A percentile compares a stretch with the other conserved stretches of the same genome.
Evolutionary conservation across 2,888 invertebrate genomes (phyloP).

Genomic region (Argyresthia albistria): DNA sequence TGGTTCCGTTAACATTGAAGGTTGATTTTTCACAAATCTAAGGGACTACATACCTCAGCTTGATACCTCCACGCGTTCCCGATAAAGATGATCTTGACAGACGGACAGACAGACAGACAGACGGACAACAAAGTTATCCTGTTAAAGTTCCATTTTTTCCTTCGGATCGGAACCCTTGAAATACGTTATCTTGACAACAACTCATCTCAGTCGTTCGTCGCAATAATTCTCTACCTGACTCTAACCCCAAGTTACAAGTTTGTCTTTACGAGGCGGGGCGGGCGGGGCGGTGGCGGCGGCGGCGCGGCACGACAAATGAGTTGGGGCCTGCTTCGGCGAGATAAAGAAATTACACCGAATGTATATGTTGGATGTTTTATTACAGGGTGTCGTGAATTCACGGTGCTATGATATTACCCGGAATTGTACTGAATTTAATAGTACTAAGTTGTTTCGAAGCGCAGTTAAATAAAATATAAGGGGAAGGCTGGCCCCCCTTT

Average conservation of each 20-base stretch:
- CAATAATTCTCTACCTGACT: not conserved
- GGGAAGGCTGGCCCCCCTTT: not conserved
- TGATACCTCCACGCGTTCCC: too few relatives aligned
- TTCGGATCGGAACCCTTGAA: not conserved
- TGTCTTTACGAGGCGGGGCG: conserved; percentile 17
- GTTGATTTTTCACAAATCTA: too few relatives aligned
- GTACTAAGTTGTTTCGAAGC: not conserved
- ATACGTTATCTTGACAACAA: not conserved
- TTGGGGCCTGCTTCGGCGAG: conserved; percentile 39
- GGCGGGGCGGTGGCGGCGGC: conserved; percentile 22
- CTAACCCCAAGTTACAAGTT: not conserved
- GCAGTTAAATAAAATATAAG: not conserved
- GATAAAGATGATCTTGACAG: too few relatives aligned
- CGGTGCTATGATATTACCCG: not conserved
- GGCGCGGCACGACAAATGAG: conserved; percentile 54
- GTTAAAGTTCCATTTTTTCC: too few relatives aligned
- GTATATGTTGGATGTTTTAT: conserved; percentile 14
- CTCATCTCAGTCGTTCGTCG: conserved; percentile 20
- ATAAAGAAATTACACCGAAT: conserved; percentile 56
- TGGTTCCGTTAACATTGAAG: too few relatives aligned
- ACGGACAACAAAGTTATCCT: too few relatives aligned
- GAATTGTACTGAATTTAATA: not conserved
- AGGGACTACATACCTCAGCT: too few relatives aligned
- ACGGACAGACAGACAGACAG: too few relatives aligned
- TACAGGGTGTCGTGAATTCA: not conserved